Percentiles rank a stretch among this genome's conserved stretches.
Conservation (phyloP, 2,113 vertebrate genomes). For the Tilapia sparmanii region DNA sequence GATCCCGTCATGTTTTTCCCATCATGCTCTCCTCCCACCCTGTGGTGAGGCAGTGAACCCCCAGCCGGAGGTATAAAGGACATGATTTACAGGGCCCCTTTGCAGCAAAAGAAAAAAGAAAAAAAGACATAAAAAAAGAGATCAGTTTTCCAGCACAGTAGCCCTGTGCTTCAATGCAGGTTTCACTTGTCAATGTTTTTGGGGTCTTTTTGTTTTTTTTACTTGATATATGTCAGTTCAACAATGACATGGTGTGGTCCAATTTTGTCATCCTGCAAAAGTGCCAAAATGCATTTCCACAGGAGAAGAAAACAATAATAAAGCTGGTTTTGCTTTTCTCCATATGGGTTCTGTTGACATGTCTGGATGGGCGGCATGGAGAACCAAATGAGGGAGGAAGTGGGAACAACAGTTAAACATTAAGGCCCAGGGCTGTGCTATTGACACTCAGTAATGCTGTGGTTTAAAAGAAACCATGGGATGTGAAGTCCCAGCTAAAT, state of each 20-base stretch:
- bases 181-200: neutral
- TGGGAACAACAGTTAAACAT: neutral
- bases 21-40: conserved; percentile 63
- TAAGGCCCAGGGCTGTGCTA: neutral
- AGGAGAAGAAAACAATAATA: conserved; percentile 2
- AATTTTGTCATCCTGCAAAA: conserved; percentile 33
- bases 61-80: conserved; percentile 68
- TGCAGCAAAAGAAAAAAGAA: conserved; percentile 10
- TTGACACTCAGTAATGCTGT: conserved; percentile 12
- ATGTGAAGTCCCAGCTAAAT: neutral
- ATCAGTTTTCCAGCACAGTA: conserved; percentile 56
- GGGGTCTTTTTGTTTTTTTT: neutral
- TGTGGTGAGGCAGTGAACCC: conserved; percentile 57
- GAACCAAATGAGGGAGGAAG: conserved; percentile 20
- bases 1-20: conserved; percentile 65
- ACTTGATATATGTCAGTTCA: conserved; percentile 8
- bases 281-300: conserved; percentile 22
- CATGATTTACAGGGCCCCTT: conserved; percentile 61
- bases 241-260: neutral
- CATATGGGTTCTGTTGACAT: conserved; percentile 25
- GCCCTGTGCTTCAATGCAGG: neutral
- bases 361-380: neutral
- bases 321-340: conserved; percentile 9
- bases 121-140: conserved; percentile 26
- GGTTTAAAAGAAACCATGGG: neutral